Base-by-base conservation (phyloP, 2,113 vertebrate genomes). In the Pyrgilauda ruficollis region DNA sequence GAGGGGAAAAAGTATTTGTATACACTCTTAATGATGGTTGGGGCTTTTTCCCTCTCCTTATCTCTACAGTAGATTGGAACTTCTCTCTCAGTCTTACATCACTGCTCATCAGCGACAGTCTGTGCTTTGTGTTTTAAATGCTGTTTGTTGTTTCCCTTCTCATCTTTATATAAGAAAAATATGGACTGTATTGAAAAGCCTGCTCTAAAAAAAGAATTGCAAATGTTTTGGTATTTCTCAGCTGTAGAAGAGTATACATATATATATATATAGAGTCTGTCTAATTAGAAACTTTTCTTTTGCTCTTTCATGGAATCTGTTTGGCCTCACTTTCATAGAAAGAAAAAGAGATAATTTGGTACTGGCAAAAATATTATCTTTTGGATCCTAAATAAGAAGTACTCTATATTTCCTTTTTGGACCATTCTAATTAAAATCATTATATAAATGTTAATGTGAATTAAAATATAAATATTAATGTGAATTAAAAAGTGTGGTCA, bases 41-140 rank as follows among this genome's bases (percentile, higher is more conserved):
- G 0, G 3, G 1, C 0, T 28, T 84, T 63, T 26, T 4, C 6
- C 7, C 24, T 58, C 14, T 75, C 14, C 10, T 69, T 80, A 3
- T 84, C 55, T 85, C 44, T 69, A 8, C 33, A 15, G 10, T 19
- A 64, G 16, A 26, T 59, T 46, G 74, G 55, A 74, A 46, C 4
- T 31, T 69, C 31, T 66, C 9, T 77, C n/a, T 50, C 35, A 39
- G 30, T 59, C 39, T 67, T 47, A 47, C 0, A 1, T 22, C 13
- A 27, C 46, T 47, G 8, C 37, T 63, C 11, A 39, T 66, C 55
- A 59, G 5, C 26, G 4, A 43, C 3, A 24, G 8, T 35, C 23
- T 62, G 8, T n/a, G 7, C 31, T 50, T 49, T 73, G 17, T 77
- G 30, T 63, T 62, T 55, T 47, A 73, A 43, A 62, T 39, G 20